These are phyloP conservation scores for Melangyna quadrimaculata DNA, from an alignment of 2,888 invertebrate species.

Conservation along the genomic window DNA sequence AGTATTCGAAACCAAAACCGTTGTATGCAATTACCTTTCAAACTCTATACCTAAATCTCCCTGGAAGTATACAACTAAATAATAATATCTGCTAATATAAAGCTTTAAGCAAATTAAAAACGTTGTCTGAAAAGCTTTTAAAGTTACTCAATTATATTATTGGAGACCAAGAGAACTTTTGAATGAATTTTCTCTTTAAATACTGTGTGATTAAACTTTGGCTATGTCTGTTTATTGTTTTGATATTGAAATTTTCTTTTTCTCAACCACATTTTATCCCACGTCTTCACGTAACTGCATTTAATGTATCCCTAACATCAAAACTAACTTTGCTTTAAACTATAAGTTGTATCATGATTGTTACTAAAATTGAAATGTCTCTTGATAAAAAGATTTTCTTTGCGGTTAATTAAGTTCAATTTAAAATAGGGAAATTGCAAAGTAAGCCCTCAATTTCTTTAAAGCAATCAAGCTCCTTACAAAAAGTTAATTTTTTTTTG, in stretches of 20 bases:
- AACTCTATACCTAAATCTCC: not conserved
- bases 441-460: not conserved
- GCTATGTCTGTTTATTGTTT: not conserved
- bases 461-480: constrained; percentile 10
- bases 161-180: not conserved
- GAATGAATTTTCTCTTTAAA: not conserved
- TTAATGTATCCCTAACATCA: constrained; percentile 15
- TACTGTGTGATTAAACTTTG: not conserved
- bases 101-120: not conserved
- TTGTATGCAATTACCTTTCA: not conserved
- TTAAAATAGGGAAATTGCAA: not conserved
- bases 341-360: not conserved
- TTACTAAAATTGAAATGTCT: not conserved
- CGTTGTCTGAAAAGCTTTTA: not conserved
- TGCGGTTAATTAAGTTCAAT: constrained; percentile 37
- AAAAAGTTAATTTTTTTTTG: not conserved
- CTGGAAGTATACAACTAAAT: not conserved
- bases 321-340: constrained; percentile 14
- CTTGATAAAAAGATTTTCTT: not conserved
- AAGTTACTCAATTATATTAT: not conserved
- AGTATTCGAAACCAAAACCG: not conserved
- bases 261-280: not conserved
- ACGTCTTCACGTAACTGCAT: constrained; percentile 2
- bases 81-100: too few relatives aligned
- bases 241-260: not conserved